These are phyloP conservation scores for Cassiopea andromeda DNA, from an alignment of 30 jellyfish, hydroid and myxozoan genomes.

Conservation along the genomic window DNA sequence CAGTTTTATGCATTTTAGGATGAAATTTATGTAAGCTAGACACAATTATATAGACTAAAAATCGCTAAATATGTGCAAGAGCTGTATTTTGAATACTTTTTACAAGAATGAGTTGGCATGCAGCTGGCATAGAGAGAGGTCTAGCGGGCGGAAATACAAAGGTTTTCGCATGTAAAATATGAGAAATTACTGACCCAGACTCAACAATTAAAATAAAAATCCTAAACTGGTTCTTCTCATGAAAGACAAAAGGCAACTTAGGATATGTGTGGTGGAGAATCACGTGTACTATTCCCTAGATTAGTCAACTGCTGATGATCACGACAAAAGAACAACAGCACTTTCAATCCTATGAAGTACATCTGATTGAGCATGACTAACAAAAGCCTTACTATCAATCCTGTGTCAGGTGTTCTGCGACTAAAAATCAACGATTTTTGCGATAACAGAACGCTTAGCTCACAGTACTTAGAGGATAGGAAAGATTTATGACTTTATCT, in stretches of 20 bases:
- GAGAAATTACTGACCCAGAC: constrained; percentile 11
- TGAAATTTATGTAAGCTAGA: no score
- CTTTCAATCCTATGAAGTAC: not conserved
- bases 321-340: constrained; percentile 12
- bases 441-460: constrained; percentile 13
- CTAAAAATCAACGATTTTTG: constrained; percentile 17
- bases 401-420: constrained; percentile 32
- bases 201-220: not conserved
- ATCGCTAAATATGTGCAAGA: no score
- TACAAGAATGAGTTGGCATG: no score
- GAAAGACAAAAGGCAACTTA: constrained; percentile 22
- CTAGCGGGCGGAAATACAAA: not conserved
- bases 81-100: no score
- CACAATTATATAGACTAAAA: no score
- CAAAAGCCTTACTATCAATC: not conserved
- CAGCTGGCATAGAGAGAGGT: not conserved
- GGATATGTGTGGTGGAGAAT: not conserved
- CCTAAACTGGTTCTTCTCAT: constrained; percentile 16
- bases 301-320: constrained; percentile 2
- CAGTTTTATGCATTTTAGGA: no score
- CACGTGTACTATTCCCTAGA: constrained; percentile 20
- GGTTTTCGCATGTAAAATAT: not conserved
- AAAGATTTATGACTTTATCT: not conserved
- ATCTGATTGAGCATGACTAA: constrained; percentile 4
- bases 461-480: constrained; percentile 16